Percentiles rank a stretch among this genome's conserved stretches.
Evolutionary conservation across 2,113 vertebrate species (phyloP).

Genomic region (Carassius auratus): DNA sequence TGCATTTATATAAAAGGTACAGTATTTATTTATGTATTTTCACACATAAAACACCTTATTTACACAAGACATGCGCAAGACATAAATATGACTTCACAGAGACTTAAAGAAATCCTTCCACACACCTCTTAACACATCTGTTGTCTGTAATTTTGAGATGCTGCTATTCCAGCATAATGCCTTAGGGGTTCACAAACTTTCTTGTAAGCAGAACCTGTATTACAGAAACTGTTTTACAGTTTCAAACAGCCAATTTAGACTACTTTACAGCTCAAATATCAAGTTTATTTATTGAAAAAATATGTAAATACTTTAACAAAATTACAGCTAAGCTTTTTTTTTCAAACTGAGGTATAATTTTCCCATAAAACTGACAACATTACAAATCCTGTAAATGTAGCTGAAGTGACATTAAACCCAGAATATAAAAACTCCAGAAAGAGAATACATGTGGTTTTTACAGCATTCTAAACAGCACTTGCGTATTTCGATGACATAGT

Average conservation of each 20-base stretch:
- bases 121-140: not conserved
- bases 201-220: not conserved
- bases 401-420: not conserved
- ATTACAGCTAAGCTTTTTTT: not conserved
- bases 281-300: not conserved
- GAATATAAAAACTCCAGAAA: not conserved
- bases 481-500: not conserved
- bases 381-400: not conserved
- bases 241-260: not conserved
- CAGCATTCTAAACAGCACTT: not conserved
- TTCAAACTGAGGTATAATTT: not conserved
- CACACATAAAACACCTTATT: too few species aligned
- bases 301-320: not conserved
- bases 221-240: not conserved
- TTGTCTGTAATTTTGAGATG: not conserved
- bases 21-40: too few species aligned
- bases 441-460: constrained; percentile 1
- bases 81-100: too few species aligned
- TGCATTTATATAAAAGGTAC: too few species aligned
- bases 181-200: not conserved
- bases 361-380: not conserved
- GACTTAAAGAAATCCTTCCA: not conserved
- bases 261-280: not conserved
- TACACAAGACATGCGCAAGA: too few species aligned
- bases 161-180: not conserved